Evolutionary conservation across 2,888 invertebrate genomes (phyloP), one percentile per base, ranked within the genome.

Genomic region (Lypha dubia): DNA sequence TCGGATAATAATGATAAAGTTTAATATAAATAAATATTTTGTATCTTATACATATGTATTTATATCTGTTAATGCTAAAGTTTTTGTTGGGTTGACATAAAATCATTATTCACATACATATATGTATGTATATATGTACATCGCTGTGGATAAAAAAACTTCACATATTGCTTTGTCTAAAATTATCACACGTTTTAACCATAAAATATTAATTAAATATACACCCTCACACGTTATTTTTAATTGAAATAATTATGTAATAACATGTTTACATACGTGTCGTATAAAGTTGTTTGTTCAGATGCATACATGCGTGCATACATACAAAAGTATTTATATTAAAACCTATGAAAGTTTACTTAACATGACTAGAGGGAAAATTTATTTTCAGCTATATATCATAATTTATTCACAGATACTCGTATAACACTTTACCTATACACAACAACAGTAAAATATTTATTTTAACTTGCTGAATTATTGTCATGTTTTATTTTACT

Each of bases 381-480:
- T n/a, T 13, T 11, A 11, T 11, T 8, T 17, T 46, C n/a, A 7
- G 1, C 8, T 46, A 7, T 20, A 15, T 11, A 20, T 38, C 15
- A 24, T 24, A 20, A 58, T 11, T 44, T 28, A 58, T 5, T 7
- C 0, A 49, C 22, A 20, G 13, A 44, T 15, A 3, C 41, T 28
- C n/a, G n/a, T n/a, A n/a, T n/a, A n/a, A 0, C 4, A 13, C 22
- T 35, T 20, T 17, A 58, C 5, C 11, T 9, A 1, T 9, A n/a
- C 17, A 13, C n/a, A 73, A 4, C 2, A 22, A 71, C 32, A 60
- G 8, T 5, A 49, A 38, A 17, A 24, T 15, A 62, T 49, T 35
- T 51, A 32, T 62, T 62, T 3, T 38, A 74, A 74, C 62, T 62
- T 32, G 13, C 17, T 35, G 46, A 74, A 71, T 62, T 62, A 51